phyloP scores from a whole-genome alignment of 92 coral and sea anemone species.

The Scolanthus callimorphus region DNA sequence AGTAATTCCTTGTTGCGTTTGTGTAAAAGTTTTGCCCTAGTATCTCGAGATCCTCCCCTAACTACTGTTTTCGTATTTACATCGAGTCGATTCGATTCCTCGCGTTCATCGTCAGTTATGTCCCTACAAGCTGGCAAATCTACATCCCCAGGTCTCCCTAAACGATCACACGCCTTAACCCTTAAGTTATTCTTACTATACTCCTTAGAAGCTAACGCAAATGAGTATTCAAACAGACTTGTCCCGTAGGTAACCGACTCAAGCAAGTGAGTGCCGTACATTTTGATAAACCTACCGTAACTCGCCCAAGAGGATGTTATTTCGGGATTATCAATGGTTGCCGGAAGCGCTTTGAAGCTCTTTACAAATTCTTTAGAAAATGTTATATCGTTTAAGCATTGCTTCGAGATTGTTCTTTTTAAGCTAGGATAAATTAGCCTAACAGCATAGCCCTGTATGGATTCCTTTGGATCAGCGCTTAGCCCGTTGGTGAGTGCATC shows the following conservation, averaged over 20 bases:
- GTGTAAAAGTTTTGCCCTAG: not conserved
- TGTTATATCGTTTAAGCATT: not conserved
- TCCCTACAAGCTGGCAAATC: too few relatives aligned
- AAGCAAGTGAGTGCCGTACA: not conserved
- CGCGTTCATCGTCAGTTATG: conserved; percentile 33
- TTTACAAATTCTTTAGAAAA: conserved; percentile 1
- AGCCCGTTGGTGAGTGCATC: not conserved
- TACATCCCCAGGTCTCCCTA: too few relatives aligned
- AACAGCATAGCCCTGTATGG: not conserved
- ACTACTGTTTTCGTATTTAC: not conserved
- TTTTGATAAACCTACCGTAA: conserved; percentile 11
- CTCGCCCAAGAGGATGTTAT: not conserved
- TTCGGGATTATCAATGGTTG: conserved; percentile 6
- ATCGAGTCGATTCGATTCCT: not conserved
- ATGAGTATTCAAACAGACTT: conserved; percentile 16
- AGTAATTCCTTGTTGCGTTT: not conserved
- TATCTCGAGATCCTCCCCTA: not conserved
- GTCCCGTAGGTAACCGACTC: conserved; percentile 17
- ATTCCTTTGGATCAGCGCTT: not conserved
- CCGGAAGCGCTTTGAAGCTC: conserved; percentile 9
- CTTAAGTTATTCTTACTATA: too few relatives aligned
- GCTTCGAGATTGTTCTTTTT: not conserved
- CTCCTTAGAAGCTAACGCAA: too few relatives aligned
- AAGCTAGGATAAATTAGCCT: not conserved
- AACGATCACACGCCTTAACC: too few relatives aligned